Evolutionary conservation across 2,888 invertebrate genomes (phyloP), one percentile per base, ranked within the genome.

Genomic region (Melanchra persicariae): DNA sequence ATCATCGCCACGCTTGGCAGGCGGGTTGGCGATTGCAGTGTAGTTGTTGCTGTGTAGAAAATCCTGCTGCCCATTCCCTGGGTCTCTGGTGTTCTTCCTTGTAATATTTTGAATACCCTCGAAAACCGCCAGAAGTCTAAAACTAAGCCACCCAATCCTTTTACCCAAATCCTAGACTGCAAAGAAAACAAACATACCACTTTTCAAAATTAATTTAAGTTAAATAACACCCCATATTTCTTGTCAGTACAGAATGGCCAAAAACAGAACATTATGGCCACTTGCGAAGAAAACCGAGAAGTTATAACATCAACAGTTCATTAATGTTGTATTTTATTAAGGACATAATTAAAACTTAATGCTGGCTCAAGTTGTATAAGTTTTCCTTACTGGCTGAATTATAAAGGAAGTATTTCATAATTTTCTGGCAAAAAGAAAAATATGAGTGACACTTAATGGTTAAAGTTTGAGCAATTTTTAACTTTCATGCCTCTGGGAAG

Each of bases 281-380:
- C 61, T 63, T 73, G 22, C 45, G 19, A 30, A 70, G 66, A 51
- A 65, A 78, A 64, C 71, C 43, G 69, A 68, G 58, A 81, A 78
- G 49, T 73, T 75, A 67, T 49, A 57, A 60, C 66, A 45, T 61
- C 64, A 61, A 69, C 61, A 69, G 75, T 81, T 81, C 73, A 81
- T 84, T 81, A 84, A 58, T 43, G 37, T 74, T 67, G 61, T 82
- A 67, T 84, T 84, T 83, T 81, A 81, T 76, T 84, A 82, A 79
- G 59, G 62, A 60, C 57, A 63, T 61, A 85, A 85, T 85, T 84
- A 76, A 85, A 84, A 77, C 64, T 70, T 82, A 77, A 65, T 63
- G 60, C 54, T 47, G 54, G 49, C 26, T 47, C 22, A 74, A 85
- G 74, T 84, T 74, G 67, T 57, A 47, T 61, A 80, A 84, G 65